Base-by-base conservation (phyloP, 2,797 vertebrate genomes). In the Siniperca obscura region DNA sequence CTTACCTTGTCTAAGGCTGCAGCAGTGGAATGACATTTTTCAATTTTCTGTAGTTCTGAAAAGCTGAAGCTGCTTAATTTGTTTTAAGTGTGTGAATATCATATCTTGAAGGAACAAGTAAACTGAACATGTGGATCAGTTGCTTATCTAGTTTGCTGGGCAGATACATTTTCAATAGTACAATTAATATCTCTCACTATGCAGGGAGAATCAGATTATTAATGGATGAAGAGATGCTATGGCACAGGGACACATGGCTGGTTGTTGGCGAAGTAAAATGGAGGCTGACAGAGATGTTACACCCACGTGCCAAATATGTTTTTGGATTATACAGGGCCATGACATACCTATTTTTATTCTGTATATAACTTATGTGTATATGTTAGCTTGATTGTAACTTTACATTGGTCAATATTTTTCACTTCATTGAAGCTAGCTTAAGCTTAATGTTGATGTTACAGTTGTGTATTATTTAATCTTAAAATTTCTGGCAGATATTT, bases 211-310 rank as follows among this genome's bases (percentile, higher is more conserved):
- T 50, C 53, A 25, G n/a, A 65, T 69, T 65, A 22, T 70, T 19
- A 60, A 60, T 59, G 36, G 68, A 14, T 70, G 56, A 76, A 36
- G 60, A 55, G 34, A 42, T 1, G 36, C 60, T 44, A 17, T 56
- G 34, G 69, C 38, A 61, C 25, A 19, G 4, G 30, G 36, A 68
- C 62, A 65, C 48, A 52, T 80, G 76, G 52, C 14, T 27, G 71
- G 19, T 50, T 25, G 40, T 13, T 42, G 55, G 44, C 14, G 3
- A 75, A 50, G n/a, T 59, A 36, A 69, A 75, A 57, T 22, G 38
- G 19, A 73, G 65, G 67, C 50, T 44, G 66, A 68, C 34, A 82
- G 30, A 73, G 22, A 66, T 66, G 59, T 40, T 71, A 76, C 34
- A 19, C n/a, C 14, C 11, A 61, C 75, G 57, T 44, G 68, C 62